These are phyloP conservation scores for Myotis davidii DNA, from an alignment of 2,113 vertebrate species.

Conservation along the genomic window DNA sequence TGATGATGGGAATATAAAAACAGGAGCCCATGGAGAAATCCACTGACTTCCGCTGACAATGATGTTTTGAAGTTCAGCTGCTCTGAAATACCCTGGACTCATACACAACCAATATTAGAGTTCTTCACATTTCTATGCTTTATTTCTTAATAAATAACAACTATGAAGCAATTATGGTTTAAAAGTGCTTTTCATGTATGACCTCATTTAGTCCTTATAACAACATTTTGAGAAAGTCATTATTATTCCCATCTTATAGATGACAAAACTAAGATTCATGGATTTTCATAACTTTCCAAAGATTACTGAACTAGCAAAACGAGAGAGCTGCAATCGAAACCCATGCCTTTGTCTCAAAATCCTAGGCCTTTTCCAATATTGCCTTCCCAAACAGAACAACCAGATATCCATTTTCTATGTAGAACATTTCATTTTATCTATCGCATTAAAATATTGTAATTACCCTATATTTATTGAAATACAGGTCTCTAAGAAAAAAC, in stretches of 20 bases:
- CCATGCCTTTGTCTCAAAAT: neutral
- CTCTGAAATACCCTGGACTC: neutral
- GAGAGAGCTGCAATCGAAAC: neutral
- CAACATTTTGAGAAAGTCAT: neutral
- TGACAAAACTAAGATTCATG: conserved; percentile 46
- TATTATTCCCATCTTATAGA: conserved; percentile 2
- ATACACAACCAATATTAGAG: neutral
- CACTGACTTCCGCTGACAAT: neutral
- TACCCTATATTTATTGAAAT: neutral
- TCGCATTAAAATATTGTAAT: neutral
- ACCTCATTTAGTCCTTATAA: neutral
- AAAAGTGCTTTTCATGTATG: neutral
- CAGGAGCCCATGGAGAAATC: neutral
- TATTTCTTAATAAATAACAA: neutral
- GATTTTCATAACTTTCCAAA: neutral
- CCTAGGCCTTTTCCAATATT: neutral
- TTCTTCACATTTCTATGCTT: neutral
- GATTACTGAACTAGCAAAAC: conserved; percentile 46
- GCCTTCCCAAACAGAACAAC: neutral
- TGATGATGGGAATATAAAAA: neutral
- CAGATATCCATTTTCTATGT: neutral
- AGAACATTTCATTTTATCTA: neutral
- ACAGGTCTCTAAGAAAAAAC: neutral
- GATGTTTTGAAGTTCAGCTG: neutral
- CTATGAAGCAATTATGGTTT: neutral